Evolutionary conservation across 1,140 invertebrate species (phyloP).

Genomic region (Drosophila sproati): DNA sequence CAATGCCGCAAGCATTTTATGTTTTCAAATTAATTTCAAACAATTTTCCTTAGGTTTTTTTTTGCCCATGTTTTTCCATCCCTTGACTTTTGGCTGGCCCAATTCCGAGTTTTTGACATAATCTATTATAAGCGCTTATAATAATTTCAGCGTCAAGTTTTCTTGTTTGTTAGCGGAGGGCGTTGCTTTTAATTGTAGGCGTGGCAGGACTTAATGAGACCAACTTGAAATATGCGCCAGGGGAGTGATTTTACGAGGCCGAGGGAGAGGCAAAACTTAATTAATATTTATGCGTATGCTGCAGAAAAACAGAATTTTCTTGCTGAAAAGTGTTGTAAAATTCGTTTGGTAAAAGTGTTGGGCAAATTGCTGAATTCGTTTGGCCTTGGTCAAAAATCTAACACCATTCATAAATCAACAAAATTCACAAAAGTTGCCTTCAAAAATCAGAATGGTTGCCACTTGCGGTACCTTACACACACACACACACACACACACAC

Average conservation of each 20-base stretch:
- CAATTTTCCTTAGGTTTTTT: slow-evolving; percentile 36
- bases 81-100: slow-evolving; percentile 49
- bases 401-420: slow-evolving; percentile 62
- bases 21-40: slow-evolving; percentile 69
- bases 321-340: slow-evolving; percentile 6
- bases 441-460: slow-evolving; percentile 47
- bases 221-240: slow-evolving; percentile 30
- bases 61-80: slow-evolving; percentile 17
- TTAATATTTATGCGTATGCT: slow-evolving; percentile 32
- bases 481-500: slow-evolving; percentile 14
- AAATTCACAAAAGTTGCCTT: slow-evolving; percentile 64
- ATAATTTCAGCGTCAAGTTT: slow-evolving; percentile 28
- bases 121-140: slow-evolving; percentile 36
- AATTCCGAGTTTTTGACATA: slow-evolving; percentile 53
- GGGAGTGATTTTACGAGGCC: slow-evolving; percentile 42
- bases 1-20: slow-evolving; percentile 32
- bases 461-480: slow-evolving; percentile 39
- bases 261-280: slow-evolving; percentile 9
- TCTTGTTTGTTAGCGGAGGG: background rate
- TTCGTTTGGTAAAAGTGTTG: slow-evolving; percentile 35
- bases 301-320: background rate
- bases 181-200: slow-evolving; percentile 65
- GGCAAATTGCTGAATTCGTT: slow-evolving; percentile 18
- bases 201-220: slow-evolving; percentile 64
- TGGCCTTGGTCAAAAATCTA: slow-evolving; percentile 42